Percentiles rank a stretch among this genome's conserved stretches.
Evolutionary conservation across 2,797 vertebrate genomes (phyloP).

Genomic region (Lacerta bilineata): DNA sequence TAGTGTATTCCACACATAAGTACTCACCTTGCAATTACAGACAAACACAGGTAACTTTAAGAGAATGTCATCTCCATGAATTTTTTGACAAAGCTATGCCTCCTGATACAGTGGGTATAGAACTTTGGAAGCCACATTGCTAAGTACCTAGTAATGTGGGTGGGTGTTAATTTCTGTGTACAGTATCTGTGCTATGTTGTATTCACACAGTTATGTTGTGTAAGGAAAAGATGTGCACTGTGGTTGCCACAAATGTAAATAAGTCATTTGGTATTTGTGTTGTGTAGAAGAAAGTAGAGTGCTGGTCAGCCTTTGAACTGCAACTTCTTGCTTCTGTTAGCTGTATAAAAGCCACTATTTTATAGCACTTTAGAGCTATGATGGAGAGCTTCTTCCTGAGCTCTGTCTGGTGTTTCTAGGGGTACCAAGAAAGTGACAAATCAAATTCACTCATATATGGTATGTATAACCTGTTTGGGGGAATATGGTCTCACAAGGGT

Average conservation of each 20-base stretch:
- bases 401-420: conserved; percentile 14
- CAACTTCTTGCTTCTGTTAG: neutral
- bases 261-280: neutral
- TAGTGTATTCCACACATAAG: neutral
- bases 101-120: neutral
- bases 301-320: conserved; percentile 31
- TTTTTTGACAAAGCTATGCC: neutral
- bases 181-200: conserved; percentile 33
- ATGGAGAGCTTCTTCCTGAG: conserved; percentile 71
- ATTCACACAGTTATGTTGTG: conserved; percentile 39
- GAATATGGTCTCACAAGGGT: conserved; percentile 37
- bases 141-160: conserved; percentile 27
- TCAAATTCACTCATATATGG: conserved; percentile 4
- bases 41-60: neutral
- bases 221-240: neutral
- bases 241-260: conserved; percentile 37
- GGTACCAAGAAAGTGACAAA: conserved; percentile 56
- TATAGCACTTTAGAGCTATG: conserved; percentile 54
- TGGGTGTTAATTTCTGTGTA: conserved; percentile 41
- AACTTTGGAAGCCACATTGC: conserved; percentile 11
- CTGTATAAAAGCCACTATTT: conserved; percentile 27
- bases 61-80: neutral
- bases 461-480: fast-evolving
- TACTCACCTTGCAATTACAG: neutral
- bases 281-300: neutral